These are phyloP conservation scores for Pica pica DNA, from an alignment of 2,113 vertebrate species.

Conservation along the genomic window DNA sequence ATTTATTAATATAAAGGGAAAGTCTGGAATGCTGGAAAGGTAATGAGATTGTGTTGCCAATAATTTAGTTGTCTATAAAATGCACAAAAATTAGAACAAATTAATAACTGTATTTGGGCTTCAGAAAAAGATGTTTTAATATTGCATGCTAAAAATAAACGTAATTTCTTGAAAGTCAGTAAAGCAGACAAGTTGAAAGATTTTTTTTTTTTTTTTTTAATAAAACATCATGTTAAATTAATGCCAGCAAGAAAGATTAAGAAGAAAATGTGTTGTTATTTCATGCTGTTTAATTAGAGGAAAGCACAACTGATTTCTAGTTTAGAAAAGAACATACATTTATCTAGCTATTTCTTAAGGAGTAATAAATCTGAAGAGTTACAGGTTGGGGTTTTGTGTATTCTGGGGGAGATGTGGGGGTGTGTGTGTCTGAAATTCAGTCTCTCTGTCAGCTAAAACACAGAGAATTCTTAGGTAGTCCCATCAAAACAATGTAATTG, in stretches of 20 bases:
- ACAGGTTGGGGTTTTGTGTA: not conserved
- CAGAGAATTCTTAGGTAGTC: not conserved
- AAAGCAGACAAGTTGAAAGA: not conserved
- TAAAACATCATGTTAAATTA: not conserved
- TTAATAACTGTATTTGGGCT: not conserved
- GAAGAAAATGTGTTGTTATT: not conserved
- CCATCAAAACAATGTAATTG: not conserved
- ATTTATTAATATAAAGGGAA: not conserved
- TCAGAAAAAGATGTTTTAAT: not conserved
- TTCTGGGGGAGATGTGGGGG: not conserved
- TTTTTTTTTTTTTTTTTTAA: not conserved
- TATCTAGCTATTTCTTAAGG: not conserved
- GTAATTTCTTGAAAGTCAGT: not conserved
- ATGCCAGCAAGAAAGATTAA: not conserved
- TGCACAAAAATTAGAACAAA: not conserved
- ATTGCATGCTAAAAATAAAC: not conserved
- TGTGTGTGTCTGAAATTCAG: not conserved
- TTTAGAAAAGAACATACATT: not conserved
- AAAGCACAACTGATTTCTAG: not conserved
- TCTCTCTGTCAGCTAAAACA: not conserved
- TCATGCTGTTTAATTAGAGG: not conserved
- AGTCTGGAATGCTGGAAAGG: not conserved
- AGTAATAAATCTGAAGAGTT: not conserved
- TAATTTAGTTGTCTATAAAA: not conserved
- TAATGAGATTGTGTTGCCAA: not conserved